A percentile compares a stretch with the other conserved stretches of the same genome.
Conservation (phyloP, 1,140 invertebrate genomes). For the fruit fly (Drosophila melanogaster) region Release_6_plus_ISO1_MT NT_033779.5:4219001-4219500, state of each 20-base stretch:
- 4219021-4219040: no score
- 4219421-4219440: slow-evolving; percentile 38
- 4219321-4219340: slow-evolving; percentile 57
- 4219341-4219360: slow-evolving; percentile 68
- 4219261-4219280: slow-evolving; percentile 20
- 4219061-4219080: no score
- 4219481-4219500: slow-evolving; percentile 31
- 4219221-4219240: slow-evolving; percentile 25
- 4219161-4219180: slow-evolving; percentile 26
- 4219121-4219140: neutral
- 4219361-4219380: slow-evolving; percentile 78
- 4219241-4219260: slow-evolving; percentile 7
- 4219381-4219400: slow-evolving; percentile 68
- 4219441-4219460: slow-evolving; percentile 44
- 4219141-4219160: neutral
- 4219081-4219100: no score
- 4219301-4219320: slow-evolving; percentile 65
- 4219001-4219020: no score
- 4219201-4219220: slow-evolving; percentile 50
- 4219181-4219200: slow-evolving; percentile 17
- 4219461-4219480: slow-evolving; percentile 38
- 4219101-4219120: no score
- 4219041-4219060: no score
- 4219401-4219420: slow-evolving; percentile 3
- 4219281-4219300: slow-evolving; percentile 5